Evolutionary conservation across 2,113 vertebrate genomes (phyloP), one percentile per base, ranked within the genome.

Genomic region (Peromyscus leucopus): DNA sequence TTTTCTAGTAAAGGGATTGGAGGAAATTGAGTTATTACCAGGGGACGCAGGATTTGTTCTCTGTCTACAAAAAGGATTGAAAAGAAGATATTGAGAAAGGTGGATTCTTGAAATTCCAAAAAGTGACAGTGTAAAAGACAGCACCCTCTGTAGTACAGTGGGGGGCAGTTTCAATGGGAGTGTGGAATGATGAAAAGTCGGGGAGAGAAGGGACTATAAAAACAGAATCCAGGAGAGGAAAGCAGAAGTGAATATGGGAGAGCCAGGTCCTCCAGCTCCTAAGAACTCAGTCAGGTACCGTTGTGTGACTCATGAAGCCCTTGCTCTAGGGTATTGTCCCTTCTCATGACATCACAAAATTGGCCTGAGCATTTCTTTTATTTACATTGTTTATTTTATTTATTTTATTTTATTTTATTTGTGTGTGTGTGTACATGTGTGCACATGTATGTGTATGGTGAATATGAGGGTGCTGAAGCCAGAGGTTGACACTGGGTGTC

Each of bases 31-130:
- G 5, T 86, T n/a, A 74, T 92, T 82, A 83, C 31, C 8, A 7
- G 12, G 6, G 94, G 46, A 86, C 26, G 28, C 46, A 55, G 7
- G 46, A 89, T 91, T 63, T 96, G 55, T 97, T 80, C 22, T 86
- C 36, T 79, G 61, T 36, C 75, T 93, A 93, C 46, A 69, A 92
- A 42, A 42, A 42, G 3, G 2, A 59, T 33, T 21, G 33, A 74
- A 39, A 89, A 82, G 51, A 82, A 82, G 85, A 76, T 61, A 65
- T 51, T 57, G 72, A 78, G 51, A 89, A 65, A 91, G 59, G n/a
- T 86, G 22, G 57, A 28, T 42, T 95, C 26, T 63, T 36, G 39
- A 83, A 83, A 63, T 89, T n/a, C 7, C 61, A 78, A 26, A 69
- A 28, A 24, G n/a, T 51, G 33, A 42, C 4, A 51, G 51, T 22